Percentiles rank a stretch among this genome's conserved stretches.
Conservation (phyloP, 1,140 invertebrate species). For the Halesus radiatus region DNA sequence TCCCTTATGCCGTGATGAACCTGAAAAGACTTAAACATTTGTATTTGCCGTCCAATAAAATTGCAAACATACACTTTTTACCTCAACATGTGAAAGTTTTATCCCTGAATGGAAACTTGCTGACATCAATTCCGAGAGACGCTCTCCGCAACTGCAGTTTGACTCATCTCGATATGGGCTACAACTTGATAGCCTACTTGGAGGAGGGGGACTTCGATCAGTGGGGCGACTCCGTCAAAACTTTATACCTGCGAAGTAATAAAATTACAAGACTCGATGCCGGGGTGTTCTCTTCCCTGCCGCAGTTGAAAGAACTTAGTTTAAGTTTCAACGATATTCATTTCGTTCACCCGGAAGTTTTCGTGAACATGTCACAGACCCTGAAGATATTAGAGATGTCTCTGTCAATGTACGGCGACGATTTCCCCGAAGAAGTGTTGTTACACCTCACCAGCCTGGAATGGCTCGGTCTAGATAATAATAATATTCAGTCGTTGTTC, state of each 20-base stretch:
- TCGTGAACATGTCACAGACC: constrained; percentile 79
- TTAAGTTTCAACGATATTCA: constrained; percentile 90
- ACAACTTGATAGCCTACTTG: constrained; percentile 86
- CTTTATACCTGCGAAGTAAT: constrained; percentile 88
- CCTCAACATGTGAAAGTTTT: constrained; percentile 80
- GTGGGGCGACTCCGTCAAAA: constrained; percentile 86
- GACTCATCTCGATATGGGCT: constrained; percentile 87
- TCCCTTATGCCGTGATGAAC: constrained; percentile 78
- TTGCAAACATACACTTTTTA: constrained; percentile 70
- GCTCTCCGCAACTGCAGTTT: constrained; percentile 79
- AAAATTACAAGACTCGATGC: constrained; percentile 81
- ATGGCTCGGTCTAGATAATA: constrained; percentile 91
- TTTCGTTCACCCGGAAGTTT: constrained; percentile 82
- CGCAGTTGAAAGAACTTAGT: constrained; percentile 85
- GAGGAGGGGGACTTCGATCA: constrained; percentile 80
- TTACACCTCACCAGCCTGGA: constrained; percentile 79
- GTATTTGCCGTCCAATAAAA: constrained; percentile 86
- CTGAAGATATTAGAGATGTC: constrained; percentile 88
- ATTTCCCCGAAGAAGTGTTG: constrained; percentile 82
- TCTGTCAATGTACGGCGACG: constrained; percentile 84
- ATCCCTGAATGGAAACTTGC: constrained; percentile 85
- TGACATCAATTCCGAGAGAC: constrained; percentile 78
- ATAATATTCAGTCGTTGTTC: constrained; percentile 82
- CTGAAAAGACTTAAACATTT: constrained; percentile 82
- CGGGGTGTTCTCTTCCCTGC: constrained; percentile 79